A percentile compares a stretch with the other conserved stretches of the same genome.
These are phyloP conservation scores for Cherax destructor DNA, from an alignment of 1,140 invertebrate genomes.

Conservation along the genomic window DNA sequence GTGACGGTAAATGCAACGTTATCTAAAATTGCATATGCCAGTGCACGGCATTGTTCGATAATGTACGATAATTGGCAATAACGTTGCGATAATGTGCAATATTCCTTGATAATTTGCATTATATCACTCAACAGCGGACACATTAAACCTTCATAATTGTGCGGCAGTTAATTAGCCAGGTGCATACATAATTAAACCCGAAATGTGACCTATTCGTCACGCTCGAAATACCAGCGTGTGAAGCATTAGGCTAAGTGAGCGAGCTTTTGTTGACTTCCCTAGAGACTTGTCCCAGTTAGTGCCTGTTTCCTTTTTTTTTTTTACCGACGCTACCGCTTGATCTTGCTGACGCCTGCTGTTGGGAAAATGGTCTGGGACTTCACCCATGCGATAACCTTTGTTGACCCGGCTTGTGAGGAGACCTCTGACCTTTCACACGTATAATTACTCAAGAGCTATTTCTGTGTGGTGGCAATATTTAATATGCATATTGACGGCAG, in stretches of 20 bases:
- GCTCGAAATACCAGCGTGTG: neutral
- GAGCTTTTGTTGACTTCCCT: neutral
- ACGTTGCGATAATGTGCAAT: constrained; percentile 3
- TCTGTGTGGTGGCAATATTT: too few relatives aligned
- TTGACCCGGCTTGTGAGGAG: too few relatives aligned
- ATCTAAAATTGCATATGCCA: neutral
- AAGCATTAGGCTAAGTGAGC: neutral
- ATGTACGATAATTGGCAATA: neutral
- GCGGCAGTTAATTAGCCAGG: neutral
- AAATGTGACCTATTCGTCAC: neutral
- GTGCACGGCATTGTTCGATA: neutral
- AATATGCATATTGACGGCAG: too few relatives aligned
- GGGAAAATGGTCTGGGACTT: too few relatives aligned
- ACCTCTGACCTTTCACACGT: too few relatives aligned
- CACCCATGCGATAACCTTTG: too few relatives aligned
- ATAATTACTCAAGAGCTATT: too few relatives aligned
- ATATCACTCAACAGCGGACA: neutral
- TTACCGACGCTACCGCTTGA: too few relatives aligned
- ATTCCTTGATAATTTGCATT: neutral
- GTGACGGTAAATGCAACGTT: neutral
- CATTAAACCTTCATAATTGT: constrained; percentile 7
- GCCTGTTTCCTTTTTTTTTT: too few relatives aligned
- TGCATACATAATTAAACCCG: constrained; percentile 7
- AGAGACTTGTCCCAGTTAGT: too few relatives aligned
- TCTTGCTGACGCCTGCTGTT: too few relatives aligned